Percentiles rank a stretch among this genome's conserved stretches.
These are phyloP conservation scores for Lonchura striata DNA, from an alignment of 2,113 vertebrate genomes.

Conservation along the genomic window DNA sequence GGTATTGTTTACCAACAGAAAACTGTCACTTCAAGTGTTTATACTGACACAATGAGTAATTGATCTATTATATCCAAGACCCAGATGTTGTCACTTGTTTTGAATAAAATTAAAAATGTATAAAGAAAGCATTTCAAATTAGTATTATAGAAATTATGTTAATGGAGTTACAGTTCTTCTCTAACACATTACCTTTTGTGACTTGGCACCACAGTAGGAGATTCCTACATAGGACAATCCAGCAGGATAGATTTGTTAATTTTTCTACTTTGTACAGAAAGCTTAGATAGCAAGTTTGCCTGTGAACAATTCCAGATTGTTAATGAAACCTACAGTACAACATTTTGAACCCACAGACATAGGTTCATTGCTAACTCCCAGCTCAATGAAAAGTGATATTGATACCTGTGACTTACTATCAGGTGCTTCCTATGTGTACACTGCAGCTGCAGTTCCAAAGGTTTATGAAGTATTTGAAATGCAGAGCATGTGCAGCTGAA, in stretches of 20 bases:
- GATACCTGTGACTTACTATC: neutral
- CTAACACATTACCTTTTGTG: neutral
- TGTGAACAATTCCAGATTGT: neutral
- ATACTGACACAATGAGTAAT: neutral
- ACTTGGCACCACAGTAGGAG: neutral
- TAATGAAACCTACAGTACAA: neutral
- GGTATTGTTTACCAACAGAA: conserved; percentile 44
- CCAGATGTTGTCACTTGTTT: neutral
- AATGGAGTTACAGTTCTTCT: neutral
- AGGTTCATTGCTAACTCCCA: neutral
- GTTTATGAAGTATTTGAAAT: neutral
- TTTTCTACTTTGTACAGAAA: neutral
- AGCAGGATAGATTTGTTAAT: neutral
- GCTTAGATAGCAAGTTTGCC: neutral
- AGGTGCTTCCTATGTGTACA: neutral
- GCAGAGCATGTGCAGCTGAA: neutral
- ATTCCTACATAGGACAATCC: neutral
- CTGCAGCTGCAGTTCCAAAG: neutral
- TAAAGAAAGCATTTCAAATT: neutral
- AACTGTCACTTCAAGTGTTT: neutral
- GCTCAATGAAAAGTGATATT: neutral
- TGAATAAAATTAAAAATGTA: neutral
- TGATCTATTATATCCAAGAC: neutral
- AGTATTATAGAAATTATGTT: neutral
- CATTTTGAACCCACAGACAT: neutral